Conservation (phyloP, 2,888 invertebrate genomes). For the Acleris emargana region DNA sequence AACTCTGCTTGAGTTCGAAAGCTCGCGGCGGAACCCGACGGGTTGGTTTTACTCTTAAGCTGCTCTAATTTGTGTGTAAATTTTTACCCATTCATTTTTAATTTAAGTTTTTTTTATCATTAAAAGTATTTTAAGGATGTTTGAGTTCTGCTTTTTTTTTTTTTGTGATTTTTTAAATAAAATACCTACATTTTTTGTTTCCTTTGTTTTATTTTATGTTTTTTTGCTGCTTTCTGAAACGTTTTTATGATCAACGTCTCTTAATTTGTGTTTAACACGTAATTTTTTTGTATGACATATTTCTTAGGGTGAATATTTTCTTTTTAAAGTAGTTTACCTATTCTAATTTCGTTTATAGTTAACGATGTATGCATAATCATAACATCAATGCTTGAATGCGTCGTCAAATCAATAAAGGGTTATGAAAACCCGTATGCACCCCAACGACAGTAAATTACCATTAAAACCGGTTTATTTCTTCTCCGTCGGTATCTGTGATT, state of each 20-base stretch:
- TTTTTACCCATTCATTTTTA: slow-evolving; percentile 35
- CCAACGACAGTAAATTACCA: too few species aligned
- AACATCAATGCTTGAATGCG: too few species aligned
- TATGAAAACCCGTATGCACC: too few species aligned
- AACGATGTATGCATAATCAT: too few species aligned
- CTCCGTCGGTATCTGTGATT: too few species aligned
- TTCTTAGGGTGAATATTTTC: too few species aligned
- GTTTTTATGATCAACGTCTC: not conserved
- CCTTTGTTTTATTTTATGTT: slow-evolving; percentile 8
- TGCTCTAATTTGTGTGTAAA: slow-evolving; percentile 38
- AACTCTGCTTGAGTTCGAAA: not conserved
- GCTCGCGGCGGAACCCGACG: slow-evolving; percentile 30
- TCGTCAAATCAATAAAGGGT: too few species aligned
- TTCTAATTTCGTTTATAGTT: too few species aligned
- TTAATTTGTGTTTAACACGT: not conserved
- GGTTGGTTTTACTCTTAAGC: slow-evolving; percentile 25
- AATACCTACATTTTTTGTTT: slow-evolving; percentile 5
- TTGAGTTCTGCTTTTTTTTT: not conserved
- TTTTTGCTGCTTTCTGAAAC: not conserved
- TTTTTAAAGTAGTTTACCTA: too few species aligned
- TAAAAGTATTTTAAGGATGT: not conserved
- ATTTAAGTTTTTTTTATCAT: slow-evolving; percentile 19
- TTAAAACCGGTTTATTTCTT: too few species aligned
- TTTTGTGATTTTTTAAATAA: not conserved
- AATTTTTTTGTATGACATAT: not conserved